These are phyloP conservation scores for Portevinia maculata DNA, from an alignment of 2,888 invertebrate genomes.

Conservation along the genomic window DNA sequence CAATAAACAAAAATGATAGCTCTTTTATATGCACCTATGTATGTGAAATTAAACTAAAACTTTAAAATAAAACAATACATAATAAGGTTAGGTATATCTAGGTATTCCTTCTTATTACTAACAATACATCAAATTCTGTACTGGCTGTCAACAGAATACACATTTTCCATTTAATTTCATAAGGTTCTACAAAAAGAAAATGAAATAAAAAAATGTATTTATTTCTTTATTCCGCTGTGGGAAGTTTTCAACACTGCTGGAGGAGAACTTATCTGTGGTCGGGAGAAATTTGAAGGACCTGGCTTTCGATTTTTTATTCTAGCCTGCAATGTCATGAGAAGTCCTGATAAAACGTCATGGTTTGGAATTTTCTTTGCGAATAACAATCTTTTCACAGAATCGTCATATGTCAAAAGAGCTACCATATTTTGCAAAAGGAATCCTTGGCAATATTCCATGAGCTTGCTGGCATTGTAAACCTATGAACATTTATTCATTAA, in stretches of 20 bases:
- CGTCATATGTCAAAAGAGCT: constrained; percentile 95
- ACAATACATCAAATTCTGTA: constrained; percentile 55
- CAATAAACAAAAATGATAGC: constrained; percentile 49
- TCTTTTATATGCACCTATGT: constrained; percentile 36
- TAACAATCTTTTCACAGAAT: constrained; percentile 92
- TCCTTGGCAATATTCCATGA: constrained; percentile 95
- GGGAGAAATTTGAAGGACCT: constrained; percentile 77
- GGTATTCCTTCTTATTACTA: constrained; percentile 54
- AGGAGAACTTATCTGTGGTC: constrained; percentile 78
- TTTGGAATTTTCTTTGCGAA: constrained; percentile 95
- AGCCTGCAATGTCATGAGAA: constrained; percentile 91
- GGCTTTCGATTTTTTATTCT: constrained; percentile 88
- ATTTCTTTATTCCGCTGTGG: constrained; percentile 60
- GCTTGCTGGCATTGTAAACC: constrained; percentile 94
- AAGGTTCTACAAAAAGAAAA: constrained; percentile 18
- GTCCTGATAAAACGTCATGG: constrained; percentile 93
- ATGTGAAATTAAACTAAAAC: constrained; percentile 49
- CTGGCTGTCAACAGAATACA: constrained; percentile 11
- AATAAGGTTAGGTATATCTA: constrained; percentile 40
- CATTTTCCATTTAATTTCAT: constrained; percentile 42
- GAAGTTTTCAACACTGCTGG: constrained; percentile 63
- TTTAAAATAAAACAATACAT: constrained; percentile 38
- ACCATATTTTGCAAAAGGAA: constrained; percentile 96
- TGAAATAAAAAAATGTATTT: constrained; percentile 29
- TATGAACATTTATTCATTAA: constrained; percentile 78